Evolutionary conservation across 2,797 vertebrate genomes (phyloP).

Genomic region (Eleutherodactylus coqui): DNA sequence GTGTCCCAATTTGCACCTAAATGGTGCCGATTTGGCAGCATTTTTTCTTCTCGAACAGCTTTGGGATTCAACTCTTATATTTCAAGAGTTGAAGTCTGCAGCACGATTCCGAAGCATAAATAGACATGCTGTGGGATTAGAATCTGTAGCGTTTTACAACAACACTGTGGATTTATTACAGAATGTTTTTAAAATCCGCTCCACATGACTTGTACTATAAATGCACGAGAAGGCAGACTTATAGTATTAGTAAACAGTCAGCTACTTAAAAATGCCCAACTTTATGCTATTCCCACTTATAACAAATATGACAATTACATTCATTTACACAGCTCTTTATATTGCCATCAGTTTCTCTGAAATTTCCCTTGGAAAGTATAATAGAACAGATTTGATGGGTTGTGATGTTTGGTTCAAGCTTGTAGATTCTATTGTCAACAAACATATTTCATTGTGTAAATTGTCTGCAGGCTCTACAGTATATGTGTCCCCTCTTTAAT

Average conservation of each 20-base stretch:
- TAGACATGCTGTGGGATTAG: too few species aligned
- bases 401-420: constrained; percentile 46
- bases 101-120: too few species aligned
- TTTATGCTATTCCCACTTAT: not conserved
- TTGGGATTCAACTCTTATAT: too few species aligned
- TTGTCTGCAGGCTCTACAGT: constrained; percentile 31
- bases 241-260: not conserved
- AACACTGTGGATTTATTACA: too few species aligned
- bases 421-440: constrained; percentile 45
- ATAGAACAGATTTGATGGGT: constrained; percentile 39
- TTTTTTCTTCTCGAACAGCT: too few species aligned
- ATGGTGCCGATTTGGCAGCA: too few species aligned
- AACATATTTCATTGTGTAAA: constrained; percentile 38
- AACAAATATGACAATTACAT: not conserved
- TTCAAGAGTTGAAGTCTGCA: too few species aligned
- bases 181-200: too few species aligned
- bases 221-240: too few species aligned
- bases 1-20: too few species aligned
- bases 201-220: too few species aligned
- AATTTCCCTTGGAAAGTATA: constrained; percentile 8
- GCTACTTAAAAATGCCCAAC: not conserved
- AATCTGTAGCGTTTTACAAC: too few species aligned
- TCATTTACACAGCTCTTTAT: not conserved
- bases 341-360: constrained; percentile 12
- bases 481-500: constrained; percentile 47